Conservation (phyloP, 2,888 invertebrate genomes). For the Ceriagrion tenellum region DNA sequence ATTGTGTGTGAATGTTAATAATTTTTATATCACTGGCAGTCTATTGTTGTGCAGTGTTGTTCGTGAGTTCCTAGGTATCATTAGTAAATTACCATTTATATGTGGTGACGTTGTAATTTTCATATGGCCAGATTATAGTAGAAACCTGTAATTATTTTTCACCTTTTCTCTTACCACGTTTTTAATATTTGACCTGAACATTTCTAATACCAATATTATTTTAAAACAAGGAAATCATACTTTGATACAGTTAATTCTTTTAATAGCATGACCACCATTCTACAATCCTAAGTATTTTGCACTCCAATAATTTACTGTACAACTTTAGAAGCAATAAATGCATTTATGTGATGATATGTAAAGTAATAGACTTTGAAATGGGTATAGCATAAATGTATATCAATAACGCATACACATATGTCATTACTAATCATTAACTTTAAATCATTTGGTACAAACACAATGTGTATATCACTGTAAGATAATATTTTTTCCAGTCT, state of each 20-base stretch:
- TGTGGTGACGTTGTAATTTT: slow-evolving; percentile 58
- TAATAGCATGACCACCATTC: neutral
- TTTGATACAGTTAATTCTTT: neutral
- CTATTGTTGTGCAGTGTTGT: slow-evolving; percentile 67
- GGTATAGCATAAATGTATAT: neutral
- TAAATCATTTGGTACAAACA: neutral
- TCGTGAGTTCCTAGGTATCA: slow-evolving; percentile 65
- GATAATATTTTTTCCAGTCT: neutral
- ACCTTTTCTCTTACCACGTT: neutral
- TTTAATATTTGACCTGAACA: neutral
- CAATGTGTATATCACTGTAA: neutral
- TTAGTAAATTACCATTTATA: slow-evolving; percentile 52
- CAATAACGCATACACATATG: neutral
- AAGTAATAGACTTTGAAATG: slow-evolving; percentile 3
- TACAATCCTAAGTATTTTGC: slow-evolving; percentile 28
- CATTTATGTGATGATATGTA: slow-evolving; percentile 37
- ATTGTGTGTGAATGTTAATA: slow-evolving; percentile 59
- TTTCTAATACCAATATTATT: neutral
- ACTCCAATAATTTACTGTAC: slow-evolving; percentile 46
- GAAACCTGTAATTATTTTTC: slow-evolving; percentile 38
- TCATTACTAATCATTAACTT: slow-evolving; percentile 20
- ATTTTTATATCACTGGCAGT: slow-evolving; percentile 67
- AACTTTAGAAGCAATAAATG: slow-evolving; percentile 61
- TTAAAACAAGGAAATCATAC: neutral
- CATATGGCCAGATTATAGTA: slow-evolving; percentile 44